Evolutionary conservation across 2,888 invertebrate species (phyloP), one percentile per base, ranked within the genome.

Genomic region (Platerodrilus igneus): DNA sequence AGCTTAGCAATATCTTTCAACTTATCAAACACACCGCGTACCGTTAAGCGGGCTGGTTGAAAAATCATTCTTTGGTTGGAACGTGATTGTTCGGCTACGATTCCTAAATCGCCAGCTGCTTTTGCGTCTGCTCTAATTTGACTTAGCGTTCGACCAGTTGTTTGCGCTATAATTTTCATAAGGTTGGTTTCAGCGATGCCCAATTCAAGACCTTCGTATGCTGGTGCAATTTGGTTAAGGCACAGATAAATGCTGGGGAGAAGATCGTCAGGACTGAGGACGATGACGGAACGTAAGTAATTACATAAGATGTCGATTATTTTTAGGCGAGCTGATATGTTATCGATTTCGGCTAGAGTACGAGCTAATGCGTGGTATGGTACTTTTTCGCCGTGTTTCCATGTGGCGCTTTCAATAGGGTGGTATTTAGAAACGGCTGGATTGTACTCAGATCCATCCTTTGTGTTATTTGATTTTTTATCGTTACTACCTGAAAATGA

Each of bases 181-280:
- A 99, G 72, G 49, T 87, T 86, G 0, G 86, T 87, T 60, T 99
- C 97, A 0, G 97, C 97, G 32, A 94, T 81, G n/a, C 97, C 97
- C 58, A 91, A 69, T 65, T 93, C 92, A 15, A 90, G 55, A 71
- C 93, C 96, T 67, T 94, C 90, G 64, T 95, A 96, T 0, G 95
- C 91, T 0, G 99, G 97, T 1, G 92, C 96, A 26, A 99, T 71
- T 67, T 89, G 86, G 68, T 99, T 99, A n/a, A 97, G 75, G 58
- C 94, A 94, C 50, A 99, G 70, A 67, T 99, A 97, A 10, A 99
- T 79, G 54, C 91, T 90, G 0, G 88, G 81, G 37, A 94, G 63
- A 42, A 99, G 72, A 67, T 99, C 96, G n/a, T 84, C 78, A 0
- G 95, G 93, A 10, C 85, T 88, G 25, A 94, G 70, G 3, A 81